Percentiles rank a stretch among this genome's conserved stretches.
These are phyloP conservation scores for Tigriopus japonicus DNA, from an alignment of 1,140 invertebrate species.

Conservation along the genomic window DNA sequence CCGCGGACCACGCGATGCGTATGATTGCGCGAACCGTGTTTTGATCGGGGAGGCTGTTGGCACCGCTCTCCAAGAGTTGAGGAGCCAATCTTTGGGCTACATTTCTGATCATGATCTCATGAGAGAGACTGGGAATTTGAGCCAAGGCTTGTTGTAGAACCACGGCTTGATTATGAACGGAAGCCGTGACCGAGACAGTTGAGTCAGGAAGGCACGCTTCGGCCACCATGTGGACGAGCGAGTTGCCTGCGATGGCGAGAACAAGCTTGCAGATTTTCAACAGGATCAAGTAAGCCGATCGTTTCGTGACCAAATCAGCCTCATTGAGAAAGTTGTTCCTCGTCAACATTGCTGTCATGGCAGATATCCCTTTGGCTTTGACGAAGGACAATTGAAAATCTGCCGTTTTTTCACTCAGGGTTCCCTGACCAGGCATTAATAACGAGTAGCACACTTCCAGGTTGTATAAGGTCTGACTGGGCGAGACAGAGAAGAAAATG, in stretches of 20 bases:
- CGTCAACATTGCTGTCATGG: constrained; percentile 61
- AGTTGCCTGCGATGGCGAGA: constrained; percentile 16
- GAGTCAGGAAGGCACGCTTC: constrained; percentile 23
- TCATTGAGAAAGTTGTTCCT: constrained; percentile 68
- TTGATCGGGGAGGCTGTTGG: constrained; percentile 9
- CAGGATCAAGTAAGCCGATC: constrained; percentile 24
- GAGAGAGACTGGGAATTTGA: constrained; percentile 44
- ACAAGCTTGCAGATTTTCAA: background rate
- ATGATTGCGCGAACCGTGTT: constrained; percentile 47
- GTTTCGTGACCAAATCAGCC: constrained; percentile 57
- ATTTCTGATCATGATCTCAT: constrained; percentile 45
- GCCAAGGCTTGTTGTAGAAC: constrained; percentile 54
- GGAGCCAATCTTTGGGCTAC: constrained; percentile 55
- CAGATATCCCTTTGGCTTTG: constrained; percentile 55
- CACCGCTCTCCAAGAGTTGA: constrained; percentile 36
- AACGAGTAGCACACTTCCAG: constrained; percentile 69
- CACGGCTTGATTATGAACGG: constrained; percentile 31
- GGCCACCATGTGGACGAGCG: constrained; percentile 24
- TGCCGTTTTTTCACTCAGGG: constrained; percentile 55
- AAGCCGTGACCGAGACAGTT: constrained; percentile 19
- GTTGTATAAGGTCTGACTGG: constrained; percentile 44
- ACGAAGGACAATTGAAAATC: constrained; percentile 78
- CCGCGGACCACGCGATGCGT: constrained; percentile 54
- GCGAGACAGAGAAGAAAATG: constrained; percentile 49
- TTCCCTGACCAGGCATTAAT: constrained; percentile 72